Percentiles rank a stretch among this genome's conserved stretches.
phyloP scores from a whole-genome alignment of 2,113 vertebrate genomes.

The Leptobrachium leishanense region DNA sequence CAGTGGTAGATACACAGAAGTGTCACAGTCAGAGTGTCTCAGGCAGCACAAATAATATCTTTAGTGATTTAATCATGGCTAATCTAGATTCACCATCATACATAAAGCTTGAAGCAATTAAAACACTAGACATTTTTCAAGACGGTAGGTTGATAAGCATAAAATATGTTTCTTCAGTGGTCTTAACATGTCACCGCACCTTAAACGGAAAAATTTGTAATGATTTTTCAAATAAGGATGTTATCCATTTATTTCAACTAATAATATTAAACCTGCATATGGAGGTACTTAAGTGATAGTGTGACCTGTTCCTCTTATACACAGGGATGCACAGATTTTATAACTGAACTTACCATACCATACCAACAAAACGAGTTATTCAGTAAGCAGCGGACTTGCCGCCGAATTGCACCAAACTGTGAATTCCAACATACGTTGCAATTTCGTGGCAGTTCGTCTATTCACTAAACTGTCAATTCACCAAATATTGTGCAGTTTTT shows the following conservation, averaged over 20 bases:
- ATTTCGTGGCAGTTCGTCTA: too few relatives aligned
- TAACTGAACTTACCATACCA: too few relatives aligned
- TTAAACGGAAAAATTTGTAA: background rate
- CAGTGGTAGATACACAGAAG: slow-evolving; percentile 33
- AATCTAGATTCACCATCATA: background rate
- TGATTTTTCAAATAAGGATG: background rate
- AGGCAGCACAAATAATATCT: slow-evolving; percentile 19
- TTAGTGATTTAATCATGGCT: background rate
- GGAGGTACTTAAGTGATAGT: too few relatives aligned
- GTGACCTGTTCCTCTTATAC: too few relatives aligned
- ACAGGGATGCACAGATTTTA: too few relatives aligned
- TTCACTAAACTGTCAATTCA: too few relatives aligned
- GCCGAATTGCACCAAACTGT: too few relatives aligned
- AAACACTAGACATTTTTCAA: background rate
- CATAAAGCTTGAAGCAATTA: background rate
- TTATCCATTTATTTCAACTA: background rate
- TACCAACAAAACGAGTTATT: too few relatives aligned
- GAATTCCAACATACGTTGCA: too few relatives aligned
- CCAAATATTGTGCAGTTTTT: too few relatives aligned
- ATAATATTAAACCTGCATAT: too few relatives aligned
- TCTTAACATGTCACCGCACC: background rate
- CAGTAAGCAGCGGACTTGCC: too few relatives aligned
- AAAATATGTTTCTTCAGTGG: background rate
- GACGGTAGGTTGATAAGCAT: background rate
- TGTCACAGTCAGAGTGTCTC: background rate